phyloP scores from a whole-genome alignment of 2,888 invertebrate genomes.

The Sinopyrophorus schimmeli region DNA sequence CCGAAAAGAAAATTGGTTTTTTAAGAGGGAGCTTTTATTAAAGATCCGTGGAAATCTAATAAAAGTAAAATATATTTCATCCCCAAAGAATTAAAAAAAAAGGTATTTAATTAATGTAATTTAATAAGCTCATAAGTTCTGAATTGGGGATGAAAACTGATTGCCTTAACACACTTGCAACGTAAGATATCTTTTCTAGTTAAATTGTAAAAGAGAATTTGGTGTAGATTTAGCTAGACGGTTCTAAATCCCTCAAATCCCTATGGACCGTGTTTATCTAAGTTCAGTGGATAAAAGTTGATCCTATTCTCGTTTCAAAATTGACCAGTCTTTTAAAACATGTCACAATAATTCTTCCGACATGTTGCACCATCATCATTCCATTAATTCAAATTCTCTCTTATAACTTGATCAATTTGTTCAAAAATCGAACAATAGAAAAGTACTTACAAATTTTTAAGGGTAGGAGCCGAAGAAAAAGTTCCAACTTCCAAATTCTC shows the following conservation, averaged over 20 bases:
- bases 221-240: neutral
- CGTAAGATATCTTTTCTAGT: no score
- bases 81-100: no score
- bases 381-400: neutral
- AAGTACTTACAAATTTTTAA: constrained; percentile 57
- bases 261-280: constrained; percentile 12
- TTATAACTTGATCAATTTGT: no score
- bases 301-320: constrained; percentile 5
- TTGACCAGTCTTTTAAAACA: neutral
- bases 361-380: neutral
- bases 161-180: no score
- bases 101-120: no score
- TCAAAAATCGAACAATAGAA: constrained; percentile 7
- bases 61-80: no score
- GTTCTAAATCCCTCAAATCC: constrained; percentile 9
- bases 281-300: constrained; percentile 7
- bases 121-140: no score
- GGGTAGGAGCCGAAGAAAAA: constrained; percentile 50
- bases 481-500: constrained; percentile 48
- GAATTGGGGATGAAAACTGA: no score
- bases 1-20: no score
- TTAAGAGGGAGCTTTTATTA: no score
- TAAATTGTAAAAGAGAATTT: neutral
- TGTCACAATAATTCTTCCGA: constrained; percentile 7
- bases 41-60: no score